Base-by-base conservation (phyloP, 2,888 invertebrate species). In the Stramonita haemastoma region DNA sequence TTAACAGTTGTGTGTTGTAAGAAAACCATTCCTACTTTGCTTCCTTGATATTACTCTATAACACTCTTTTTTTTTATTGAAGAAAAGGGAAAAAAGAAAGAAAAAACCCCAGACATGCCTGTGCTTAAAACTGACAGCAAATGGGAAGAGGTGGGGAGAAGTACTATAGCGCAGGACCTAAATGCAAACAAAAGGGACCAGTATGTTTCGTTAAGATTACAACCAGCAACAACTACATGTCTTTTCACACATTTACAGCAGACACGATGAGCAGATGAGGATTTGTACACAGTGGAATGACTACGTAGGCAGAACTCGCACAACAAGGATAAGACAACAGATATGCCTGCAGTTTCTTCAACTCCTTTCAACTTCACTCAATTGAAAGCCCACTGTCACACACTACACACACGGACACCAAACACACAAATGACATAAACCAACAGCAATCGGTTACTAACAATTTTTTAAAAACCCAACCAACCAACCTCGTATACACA, bases 311-410 rank as follows among this genome's bases (percentile, higher is more conserved):
- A 83, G 32, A 46, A 83, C 81, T 22, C 46, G 17, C 81, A 46
- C 81, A 83, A 83, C 81, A 83, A 83, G 81, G 81, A 83, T 83
- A 79, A 83, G 81, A 83, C 81, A 83, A 83, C 81, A 46, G 81
- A 83, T 83, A 46, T 83, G 81, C 81, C 36, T 83, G 36, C 36
- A 83, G 81, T 46, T 83, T 83, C 29, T 83, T 83, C 29, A 46
- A 83, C 46, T 83, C 81, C 29, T 46, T 73, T 73, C 73, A 73
- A 73, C 11, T 8, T 79, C 36, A 83, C 81, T 17, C 19, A 36
- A 83, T 22, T 83, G 81, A 83, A 83, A 83, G 81, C 81, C 81
- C 81, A 83, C 81, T 26, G 46, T 83, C 46, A 79, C 81, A 46
- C 81, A 83, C 77, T 46, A 46, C 46, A 46, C 46, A 11, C 11